Evolutionary conservation across 2,888 invertebrate species (phyloP).

Genomic region (Encarsia formosa): DNA sequence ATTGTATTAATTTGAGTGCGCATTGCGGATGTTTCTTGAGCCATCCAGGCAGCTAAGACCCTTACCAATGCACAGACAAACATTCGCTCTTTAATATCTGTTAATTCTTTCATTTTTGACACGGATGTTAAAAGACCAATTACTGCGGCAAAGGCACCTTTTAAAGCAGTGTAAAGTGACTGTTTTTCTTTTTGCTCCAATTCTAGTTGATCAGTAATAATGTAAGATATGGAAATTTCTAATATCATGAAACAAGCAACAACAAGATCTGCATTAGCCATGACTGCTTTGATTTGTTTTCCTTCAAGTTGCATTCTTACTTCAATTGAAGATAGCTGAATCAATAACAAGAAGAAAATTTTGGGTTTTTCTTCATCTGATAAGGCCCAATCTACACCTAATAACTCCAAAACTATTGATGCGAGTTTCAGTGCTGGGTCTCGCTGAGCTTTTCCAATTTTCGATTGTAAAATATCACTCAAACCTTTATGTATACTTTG

Average conservation of each 20-base stretch:
- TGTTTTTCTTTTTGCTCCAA: conserved; percentile 88
- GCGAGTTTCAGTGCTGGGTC: conserved; percentile 84
- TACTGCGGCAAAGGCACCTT: conserved; percentile 82
- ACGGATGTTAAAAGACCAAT: conserved; percentile 70
- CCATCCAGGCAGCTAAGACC: conserved; percentile 83
- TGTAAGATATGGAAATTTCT: conserved; percentile 74
- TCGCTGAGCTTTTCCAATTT: conserved; percentile 81
- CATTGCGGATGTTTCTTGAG: conserved; percentile 86
- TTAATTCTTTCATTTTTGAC: conserved; percentile 67
- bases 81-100: conserved; percentile 67
- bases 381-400: conserved; percentile 82
- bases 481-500: conserved; percentile 76
- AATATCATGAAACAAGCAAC: conserved; percentile 78
- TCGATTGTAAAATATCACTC: conserved; percentile 78
- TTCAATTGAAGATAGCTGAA: conserved; percentile 87
- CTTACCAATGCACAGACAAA: conserved; percentile 82
- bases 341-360: conserved; percentile 74
- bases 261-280: conserved; percentile 72
- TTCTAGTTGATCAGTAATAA: conserved; percentile 76
- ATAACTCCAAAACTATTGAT: conserved; percentile 72
- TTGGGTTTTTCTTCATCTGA: conserved; percentile 76
- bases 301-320: conserved; percentile 91
- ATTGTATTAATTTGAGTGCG: conserved; percentile 76
- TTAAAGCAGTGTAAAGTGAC: conserved; percentile 82
- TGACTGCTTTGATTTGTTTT: conserved; percentile 74